phyloP scores from a whole-genome alignment of 2,888 invertebrate genomes.

The Phyllotreta cruciferae region DNA sequence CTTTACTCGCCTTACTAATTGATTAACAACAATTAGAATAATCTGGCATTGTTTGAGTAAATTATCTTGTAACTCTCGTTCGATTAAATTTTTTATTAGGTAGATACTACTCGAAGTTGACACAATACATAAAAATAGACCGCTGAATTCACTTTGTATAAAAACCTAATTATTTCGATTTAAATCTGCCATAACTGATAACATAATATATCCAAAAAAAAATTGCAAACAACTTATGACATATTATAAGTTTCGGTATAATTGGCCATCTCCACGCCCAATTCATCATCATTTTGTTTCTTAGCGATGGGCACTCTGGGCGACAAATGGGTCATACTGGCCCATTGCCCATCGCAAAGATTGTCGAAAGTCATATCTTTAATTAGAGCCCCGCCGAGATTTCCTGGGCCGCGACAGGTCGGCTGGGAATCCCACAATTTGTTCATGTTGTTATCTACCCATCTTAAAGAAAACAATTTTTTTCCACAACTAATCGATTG shows the following conservation, averaged over 20 bases:
- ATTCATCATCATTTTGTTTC: constrained; percentile 28
- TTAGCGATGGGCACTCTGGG: constrained; percentile 67
- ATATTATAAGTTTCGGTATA: not conserved
- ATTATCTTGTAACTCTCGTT: too few relatives aligned
- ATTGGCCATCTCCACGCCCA: not conserved
- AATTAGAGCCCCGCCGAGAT: constrained; percentile 72
- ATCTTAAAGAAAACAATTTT: constrained; percentile 60
- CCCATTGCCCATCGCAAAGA: constrained; percentile 80
- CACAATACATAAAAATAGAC: too few relatives aligned
- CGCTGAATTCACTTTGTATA: too few relatives aligned
- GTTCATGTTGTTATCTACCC: constrained; percentile 71
- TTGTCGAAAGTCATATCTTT: constrained; percentile 75
- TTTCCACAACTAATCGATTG: constrained; percentile 12
- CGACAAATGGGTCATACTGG: constrained; percentile 75
- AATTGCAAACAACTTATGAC: too few relatives aligned
- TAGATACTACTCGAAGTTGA: too few relatives aligned
- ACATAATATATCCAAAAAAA: too few relatives aligned
- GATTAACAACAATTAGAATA: too few relatives aligned
- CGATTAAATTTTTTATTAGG: too few relatives aligned
- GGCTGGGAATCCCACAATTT: constrained; percentile 76
- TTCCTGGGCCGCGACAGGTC: constrained; percentile 75
- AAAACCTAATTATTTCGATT: too few relatives aligned
- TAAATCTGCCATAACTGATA: too few relatives aligned
- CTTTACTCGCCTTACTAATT: too few relatives aligned
- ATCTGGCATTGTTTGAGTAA: too few relatives aligned